A percentile compares a stretch with the other conserved stretches of the same genome.
These are phyloP conservation scores for Apis florea DNA, from an alignment of 1,140 invertebrate genomes.

Conservation along the genomic window DNA sequence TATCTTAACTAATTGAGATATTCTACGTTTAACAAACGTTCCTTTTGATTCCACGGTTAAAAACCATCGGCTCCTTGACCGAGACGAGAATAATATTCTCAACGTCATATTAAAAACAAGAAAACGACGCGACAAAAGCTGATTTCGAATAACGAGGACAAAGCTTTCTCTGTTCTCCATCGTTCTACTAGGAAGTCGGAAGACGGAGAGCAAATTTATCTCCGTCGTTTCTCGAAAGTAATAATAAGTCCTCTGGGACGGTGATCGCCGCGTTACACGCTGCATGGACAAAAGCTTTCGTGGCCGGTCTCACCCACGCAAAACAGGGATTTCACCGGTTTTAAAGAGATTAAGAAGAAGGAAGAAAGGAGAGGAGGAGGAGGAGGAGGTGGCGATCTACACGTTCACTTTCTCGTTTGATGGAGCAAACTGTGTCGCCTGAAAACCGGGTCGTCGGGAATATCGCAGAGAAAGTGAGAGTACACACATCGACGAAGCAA, in stretches of 20 bases:
- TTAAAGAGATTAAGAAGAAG: constrained; percentile 1
- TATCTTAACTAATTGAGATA: too few relatives aligned
- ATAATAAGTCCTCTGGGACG: constrained; percentile 15
- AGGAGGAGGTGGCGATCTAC: constrained; percentile 4
- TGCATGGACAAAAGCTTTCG: constrained; percentile 28
- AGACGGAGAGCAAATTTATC: constrained; percentile 32
- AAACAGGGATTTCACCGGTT: constrained; percentile 52
- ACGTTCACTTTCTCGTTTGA: constrained; percentile 71
- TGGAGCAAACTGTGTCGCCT: constrained; percentile 57
- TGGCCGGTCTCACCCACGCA: constrained; percentile 33
- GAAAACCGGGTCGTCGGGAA: constrained; percentile 68
- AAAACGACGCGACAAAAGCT: constrained; percentile 1
- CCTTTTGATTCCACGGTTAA: background rate
- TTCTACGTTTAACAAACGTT: background rate
- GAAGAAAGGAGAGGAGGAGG: background rate
- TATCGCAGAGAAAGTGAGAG: constrained; percentile 74
- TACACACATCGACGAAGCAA: constrained; percentile 52
- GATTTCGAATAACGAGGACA: background rate
- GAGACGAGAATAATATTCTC: background rate
- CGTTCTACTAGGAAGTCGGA: constrained; percentile 36
- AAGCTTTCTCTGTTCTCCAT: constrained; percentile 26
- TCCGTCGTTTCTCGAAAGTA: constrained; percentile 26
- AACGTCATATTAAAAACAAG: background rate
- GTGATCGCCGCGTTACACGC: constrained; percentile 7
- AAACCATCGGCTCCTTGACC: background rate